These are phyloP conservation scores for Speoplatyrhinus poulsoni DNA, from an alignment of 2,113 vertebrate species.

Conservation along the genomic window DNA sequence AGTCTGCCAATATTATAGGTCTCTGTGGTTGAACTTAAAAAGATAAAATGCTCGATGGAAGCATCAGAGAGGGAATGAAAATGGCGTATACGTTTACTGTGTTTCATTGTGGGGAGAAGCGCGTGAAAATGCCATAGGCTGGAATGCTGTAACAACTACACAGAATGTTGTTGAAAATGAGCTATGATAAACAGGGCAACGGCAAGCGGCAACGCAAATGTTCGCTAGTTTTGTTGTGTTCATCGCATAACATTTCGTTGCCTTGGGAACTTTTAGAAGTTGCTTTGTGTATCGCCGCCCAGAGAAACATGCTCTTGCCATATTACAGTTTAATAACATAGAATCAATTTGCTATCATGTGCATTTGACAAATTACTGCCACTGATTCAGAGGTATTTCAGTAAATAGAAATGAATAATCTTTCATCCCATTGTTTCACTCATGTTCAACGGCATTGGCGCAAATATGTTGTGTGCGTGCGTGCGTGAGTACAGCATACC, in stretches of 20 bases:
- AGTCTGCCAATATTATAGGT: slow-evolving; percentile 16
- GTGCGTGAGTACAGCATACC: slow-evolving; percentile 57
- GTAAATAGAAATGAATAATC: background rate
- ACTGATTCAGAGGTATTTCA: slow-evolving; percentile 22
- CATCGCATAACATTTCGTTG: slow-evolving; percentile 5
- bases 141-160: slow-evolving; percentile 13
- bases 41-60: slow-evolving; percentile 22
- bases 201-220: background rate
- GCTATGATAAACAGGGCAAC: slow-evolving; percentile 21
- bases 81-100: slow-evolving; percentile 4
- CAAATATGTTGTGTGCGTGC: slow-evolving; percentile 23
- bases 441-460: slow-evolving; percentile 18
- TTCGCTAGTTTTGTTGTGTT: slow-evolving; percentile 1
- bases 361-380: slow-evolving; percentile 9
- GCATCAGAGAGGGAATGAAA: slow-evolving; percentile 2
- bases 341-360: slow-evolving; percentile 40
- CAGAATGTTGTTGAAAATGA: slow-evolving; percentile 22
- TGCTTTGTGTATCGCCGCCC: background rate
- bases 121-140: background rate
- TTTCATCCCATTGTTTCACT: slow-evolving; percentile 20
- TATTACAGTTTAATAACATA: slow-evolving; percentile 36
- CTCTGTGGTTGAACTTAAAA: slow-evolving; percentile 25
- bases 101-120: slow-evolving; percentile 13
- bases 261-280: background rate
- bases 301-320: background rate